Evolutionary conservation across 2,797 vertebrate species (phyloP), one percentile per base, ranked within the genome.

Genomic region (Meriones psammophilus): DNA sequence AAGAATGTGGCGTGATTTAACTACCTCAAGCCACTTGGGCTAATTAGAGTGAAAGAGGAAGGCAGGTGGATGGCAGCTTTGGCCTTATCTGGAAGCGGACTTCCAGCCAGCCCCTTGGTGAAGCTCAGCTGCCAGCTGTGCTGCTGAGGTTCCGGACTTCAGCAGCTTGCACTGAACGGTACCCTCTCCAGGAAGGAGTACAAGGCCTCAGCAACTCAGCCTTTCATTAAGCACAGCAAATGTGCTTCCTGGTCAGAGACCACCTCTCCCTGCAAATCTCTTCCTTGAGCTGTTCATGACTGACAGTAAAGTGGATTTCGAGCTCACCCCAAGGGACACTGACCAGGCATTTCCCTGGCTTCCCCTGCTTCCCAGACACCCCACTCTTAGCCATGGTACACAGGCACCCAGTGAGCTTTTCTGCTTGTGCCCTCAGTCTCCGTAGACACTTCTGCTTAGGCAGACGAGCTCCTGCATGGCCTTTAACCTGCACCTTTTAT

Each of bases 1-100:
- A 98, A 94, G 80, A 95, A 93, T 89, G 81, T 50, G 14, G 30
- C 54, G 74, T 84, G 80, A 88, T 91, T 96, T 92, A 96, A 92
- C 94, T 66, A 96, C 95, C 89, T 88, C 90, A 94, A 88, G 54
- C 77, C 69, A 71, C 79, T 86, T 77, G 62, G 93, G 84, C 88
- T 76, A 86, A 97, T 87, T 74, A 71, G 54, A 84, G 69, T 77
- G 2, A 76, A 90, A 94, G 58, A 33, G 79, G 30, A 46, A 93
- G 93, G 39, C 91, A 73, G 95, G 95, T 78, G 91, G 56, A 97
- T 5, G 71, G 86, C 76, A 80, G 92, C 69, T 74, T 88, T 78
- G 94, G 85, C 50, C 84, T 96, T 84, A 58, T 92, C 60, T 60
- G 0, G 3, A 69, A 84, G 88, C 79, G 26, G 66, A 42, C 88